Evolutionary conservation across 2,113 vertebrate genomes (phyloP), one percentile per base, ranked within the genome.

Genomic region (Telmatochromis sp.): DNA sequence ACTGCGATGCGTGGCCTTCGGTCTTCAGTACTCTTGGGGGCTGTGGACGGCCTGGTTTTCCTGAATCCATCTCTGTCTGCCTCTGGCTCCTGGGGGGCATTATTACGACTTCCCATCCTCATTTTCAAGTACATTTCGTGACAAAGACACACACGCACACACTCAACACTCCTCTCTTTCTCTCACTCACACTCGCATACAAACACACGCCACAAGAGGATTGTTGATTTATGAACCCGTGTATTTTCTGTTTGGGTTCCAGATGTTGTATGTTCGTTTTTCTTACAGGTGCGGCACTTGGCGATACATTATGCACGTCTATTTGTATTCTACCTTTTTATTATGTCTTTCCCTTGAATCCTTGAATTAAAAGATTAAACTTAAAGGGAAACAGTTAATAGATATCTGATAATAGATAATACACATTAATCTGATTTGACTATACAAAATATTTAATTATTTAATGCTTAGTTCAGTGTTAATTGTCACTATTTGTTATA

Each of bases 1-100:
- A 35, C 1, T 65, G 31, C 0, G 1, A 65, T n/a, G 31, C 9
- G 0, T 65, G 60, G 31, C 31, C 58, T 63, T 63, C 9, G 1
- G 6, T 35, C 58, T 35, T 63, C 17, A 65, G 60, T 65, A 65
- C 31, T 65, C 60, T 65, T 65, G 31, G 31, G 31, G 9, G 60
- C 31, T 63, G 17, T 35, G 58, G 58, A 35, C 2, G 1, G 31
- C 58, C 31, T 35, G 60, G 60, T 65, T 65, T 65, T 35, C 31
- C 60, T 35, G 31, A 12, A 65, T 2, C 60, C 60, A 65, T 65
- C 31, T 35, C 60, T 65, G 31, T 12, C 60, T 65, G 31, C 60
- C 60, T 65, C 60, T 65, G 31, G 17, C 60, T n/a, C 60, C 60
- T 35, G 60, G 31, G 60, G 31, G 31, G 31, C 60, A 1, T 35